Base-by-base conservation (phyloP, 1,140 invertebrate genomes). In the Cepaea nemoralis region DNA sequence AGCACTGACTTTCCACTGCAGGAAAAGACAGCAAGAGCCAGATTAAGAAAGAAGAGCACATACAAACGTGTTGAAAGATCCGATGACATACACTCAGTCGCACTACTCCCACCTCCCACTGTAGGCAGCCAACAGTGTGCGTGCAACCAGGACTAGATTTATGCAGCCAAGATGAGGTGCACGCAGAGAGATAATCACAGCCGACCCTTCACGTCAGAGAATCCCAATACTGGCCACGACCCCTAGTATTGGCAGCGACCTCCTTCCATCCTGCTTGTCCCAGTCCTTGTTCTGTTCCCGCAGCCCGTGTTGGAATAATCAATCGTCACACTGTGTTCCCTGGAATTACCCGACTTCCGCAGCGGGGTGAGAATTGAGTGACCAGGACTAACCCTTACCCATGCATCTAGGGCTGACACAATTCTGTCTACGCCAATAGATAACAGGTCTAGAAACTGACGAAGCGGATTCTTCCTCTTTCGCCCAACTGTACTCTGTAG, bases 241-340 rank as follows among this genome's bases (percentile, higher is more conserved):
- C 69, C 69, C 35, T 6, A 22, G 37, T 71, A 71, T 71, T 40
- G 69, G 16, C 37, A 45, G 37, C 40, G 69, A 45, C 69, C 59
- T 31, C 59, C n/a, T n/a, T 63, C 27, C 27, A 16, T 27, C n/a
- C 59, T 63, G 16, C 27, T 27, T 10, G n/a, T 31, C 59, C 59
- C 27, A 3, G 3, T 27, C 59, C 6, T 10, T 12, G 59, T 27
- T 63, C n/a, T 63, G 59, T 63, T 63, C 59, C 16, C 59, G 8
- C 27, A 31, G 27, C 33, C 59, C 5, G n/a, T 39, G 24, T 37
- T 40, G 45, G 73, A 10, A 50, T 75, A 50, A 75, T 75, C 73
- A 75, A 75, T 75, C 73, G 42, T 75, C 73, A 75, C 45, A 75
- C 73, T 75, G 48, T 75, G 73, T 75, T 50, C 73, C 73, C 73